Evolutionary conservation across 2,113 vertebrate genomes (phyloP).

Genomic region (Microtus ochrogaster): DNA sequence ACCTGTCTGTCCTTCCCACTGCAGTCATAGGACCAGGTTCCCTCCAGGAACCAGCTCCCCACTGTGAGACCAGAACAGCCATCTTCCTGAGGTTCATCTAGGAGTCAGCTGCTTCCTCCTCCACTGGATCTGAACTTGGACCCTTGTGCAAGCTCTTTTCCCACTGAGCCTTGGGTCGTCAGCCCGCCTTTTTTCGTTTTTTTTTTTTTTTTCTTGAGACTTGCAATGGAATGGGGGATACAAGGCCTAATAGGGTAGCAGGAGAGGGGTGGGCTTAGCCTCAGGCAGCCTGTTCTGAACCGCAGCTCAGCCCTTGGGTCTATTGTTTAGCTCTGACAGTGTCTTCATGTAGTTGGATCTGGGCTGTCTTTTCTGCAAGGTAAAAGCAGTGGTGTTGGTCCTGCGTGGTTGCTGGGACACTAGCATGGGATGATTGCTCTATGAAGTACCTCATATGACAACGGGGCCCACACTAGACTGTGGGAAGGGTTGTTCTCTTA

Average conservation of each 20-base stretch:
- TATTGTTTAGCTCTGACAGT: neutral
- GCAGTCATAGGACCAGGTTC: accelerated
- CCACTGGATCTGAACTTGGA: neutral
- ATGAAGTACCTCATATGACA: neutral
- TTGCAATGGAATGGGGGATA: neutral
- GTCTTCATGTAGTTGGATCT: neutral
- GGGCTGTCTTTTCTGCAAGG: neutral
- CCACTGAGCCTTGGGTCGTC: neutral
- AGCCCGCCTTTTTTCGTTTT: neutral
- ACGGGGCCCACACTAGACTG: neutral
- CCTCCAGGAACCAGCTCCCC: accelerated
- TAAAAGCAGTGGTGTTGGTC: neutral
- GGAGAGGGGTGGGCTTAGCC: neutral
- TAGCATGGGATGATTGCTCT: accelerated
- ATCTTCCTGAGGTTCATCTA: neutral
- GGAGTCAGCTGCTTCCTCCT: neutral
- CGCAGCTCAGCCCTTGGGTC: neutral
- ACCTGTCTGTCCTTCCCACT: too few species aligned
- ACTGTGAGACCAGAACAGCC: neutral
- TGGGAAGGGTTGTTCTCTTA: accelerated
- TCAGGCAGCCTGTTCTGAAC: neutral
- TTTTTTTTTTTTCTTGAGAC: neutral
- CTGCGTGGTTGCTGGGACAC: accelerated
- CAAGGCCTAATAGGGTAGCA: accelerated
- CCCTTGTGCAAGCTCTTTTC: neutral